These are phyloP conservation scores for Tiliqua scincoides DNA, from an alignment of 2,113 vertebrate genomes.

Conservation along the genomic window DNA sequence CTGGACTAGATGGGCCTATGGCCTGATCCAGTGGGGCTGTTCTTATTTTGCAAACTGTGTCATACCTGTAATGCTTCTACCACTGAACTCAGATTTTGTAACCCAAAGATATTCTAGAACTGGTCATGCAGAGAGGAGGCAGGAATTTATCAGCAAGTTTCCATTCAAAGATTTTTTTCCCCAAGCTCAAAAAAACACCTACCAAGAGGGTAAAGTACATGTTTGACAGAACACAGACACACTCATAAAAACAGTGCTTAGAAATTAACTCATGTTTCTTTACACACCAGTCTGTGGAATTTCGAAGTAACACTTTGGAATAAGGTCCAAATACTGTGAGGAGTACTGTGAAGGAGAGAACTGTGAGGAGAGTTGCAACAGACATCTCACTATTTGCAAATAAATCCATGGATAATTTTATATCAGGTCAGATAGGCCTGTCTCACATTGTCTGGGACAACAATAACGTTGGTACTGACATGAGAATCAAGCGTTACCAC, in stretches of 20 bases:
- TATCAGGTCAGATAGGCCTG: too few species aligned
- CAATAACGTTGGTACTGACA: not conserved
- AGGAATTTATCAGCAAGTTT: constrained; percentile 47
- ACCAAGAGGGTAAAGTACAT: too few species aligned
- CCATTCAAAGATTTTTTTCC: not conserved
- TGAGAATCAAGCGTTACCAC: not conserved
- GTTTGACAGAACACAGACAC: too few species aligned
- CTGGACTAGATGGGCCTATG: too few species aligned
- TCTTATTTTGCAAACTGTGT: too few species aligned
- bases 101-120: constrained; percentile 18
- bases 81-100: not conserved
- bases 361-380: not conserved
- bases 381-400: not conserved
- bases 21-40: too few species aligned
- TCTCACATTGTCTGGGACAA: too few species aligned
- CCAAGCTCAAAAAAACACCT: not conserved
- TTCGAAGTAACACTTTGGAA: too few species aligned
- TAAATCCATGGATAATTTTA: not conserved
- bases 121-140: not conserved
- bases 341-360: not conserved
- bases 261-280: not conserved
- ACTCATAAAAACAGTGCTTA: not conserved
- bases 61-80: too few species aligned
- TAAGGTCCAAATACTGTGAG: too few species aligned
- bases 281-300: not conserved